Percentiles rank a stretch among this genome's conserved stretches.
Conservation (phyloP, 2,888 invertebrate species). For the Ophion obscuratus region DNA sequence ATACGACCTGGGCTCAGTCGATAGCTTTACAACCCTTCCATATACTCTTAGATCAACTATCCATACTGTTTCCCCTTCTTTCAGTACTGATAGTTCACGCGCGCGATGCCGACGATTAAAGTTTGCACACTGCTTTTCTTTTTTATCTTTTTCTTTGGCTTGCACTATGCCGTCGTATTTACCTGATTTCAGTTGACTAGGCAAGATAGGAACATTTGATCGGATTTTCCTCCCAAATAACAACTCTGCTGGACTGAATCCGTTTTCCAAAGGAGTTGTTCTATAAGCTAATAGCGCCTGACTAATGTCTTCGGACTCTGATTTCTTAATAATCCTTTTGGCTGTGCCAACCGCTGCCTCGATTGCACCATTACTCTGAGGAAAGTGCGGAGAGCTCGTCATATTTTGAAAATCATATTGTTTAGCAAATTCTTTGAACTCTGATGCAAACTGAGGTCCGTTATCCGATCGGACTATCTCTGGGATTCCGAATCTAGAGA, state of each 20-base stretch:
- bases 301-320: conserved; percentile 43
- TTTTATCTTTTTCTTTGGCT: too few relatives aligned
- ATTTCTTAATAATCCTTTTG: conserved; percentile 49
- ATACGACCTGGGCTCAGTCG: too few relatives aligned
- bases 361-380: conserved; percentile 67
- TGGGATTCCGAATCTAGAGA: conserved; percentile 70
- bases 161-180: too few relatives aligned
- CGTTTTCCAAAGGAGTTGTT: conserved; percentile 44
- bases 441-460: conserved; percentile 66
- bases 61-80: too few relatives aligned
- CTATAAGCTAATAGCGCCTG: conserved; percentile 51
- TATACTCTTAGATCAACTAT: too few relatives aligned
- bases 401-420: conserved; percentile 59
- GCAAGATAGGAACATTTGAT: conserved; percentile 36
- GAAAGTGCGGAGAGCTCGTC: conserved; percentile 69
- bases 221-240: conserved; percentile 47
- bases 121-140: too few relatives aligned
- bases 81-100: too few relatives aligned
- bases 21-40: too few relatives aligned
- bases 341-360: conserved; percentile 69
- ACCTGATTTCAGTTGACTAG: conserved; percentile 22
- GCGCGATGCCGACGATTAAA: too few relatives aligned
- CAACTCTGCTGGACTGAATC: conserved; percentile 52
- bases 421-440: conserved; percentile 54
- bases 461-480: conserved; percentile 71